These are phyloP conservation scores for Popillia japonica DNA, from an alignment of 1,140 invertebrate genomes.

Conservation along the genomic window DNA sequence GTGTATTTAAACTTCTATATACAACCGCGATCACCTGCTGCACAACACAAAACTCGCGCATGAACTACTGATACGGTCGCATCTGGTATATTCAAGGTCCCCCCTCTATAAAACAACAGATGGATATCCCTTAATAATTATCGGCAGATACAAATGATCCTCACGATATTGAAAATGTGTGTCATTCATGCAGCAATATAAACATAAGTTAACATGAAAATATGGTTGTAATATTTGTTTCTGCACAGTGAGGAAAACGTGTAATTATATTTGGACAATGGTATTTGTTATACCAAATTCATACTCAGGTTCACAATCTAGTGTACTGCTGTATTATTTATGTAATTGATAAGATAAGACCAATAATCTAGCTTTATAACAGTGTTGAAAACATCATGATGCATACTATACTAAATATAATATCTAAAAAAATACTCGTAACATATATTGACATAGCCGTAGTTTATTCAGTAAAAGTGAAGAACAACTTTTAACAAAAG, in stretches of 20 bases:
- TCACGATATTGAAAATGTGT: slow-evolving; percentile 3
- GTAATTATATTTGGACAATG: not conserved
- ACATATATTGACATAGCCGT: too few species aligned
- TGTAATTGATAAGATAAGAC: slow-evolving; percentile 11
- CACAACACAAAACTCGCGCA: slow-evolving; percentile 18
- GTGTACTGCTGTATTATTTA: not conserved
- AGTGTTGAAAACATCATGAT: not conserved
- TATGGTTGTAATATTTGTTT: not conserved
- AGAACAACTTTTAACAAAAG: too few species aligned
- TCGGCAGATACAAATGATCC: not conserved
- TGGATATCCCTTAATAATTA: slow-evolving; percentile 34
- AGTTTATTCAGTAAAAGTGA: too few species aligned
- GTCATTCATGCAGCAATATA: not conserved
- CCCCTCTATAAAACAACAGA: slow-evolving; percentile 11
- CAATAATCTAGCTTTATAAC: not conserved
- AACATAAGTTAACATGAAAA: too few species aligned
- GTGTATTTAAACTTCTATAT: not conserved
- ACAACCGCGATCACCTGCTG: slow-evolving; percentile 18
- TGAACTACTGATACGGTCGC: slow-evolving; percentile 21
- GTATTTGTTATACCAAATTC: slow-evolving; percentile 6
- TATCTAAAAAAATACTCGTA: not conserved
- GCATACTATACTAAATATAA: too few species aligned
- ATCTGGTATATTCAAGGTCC: slow-evolving; percentile 26
- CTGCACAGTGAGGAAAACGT: not conserved
- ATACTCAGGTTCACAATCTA: not conserved